Evolutionary conservation across 2,113 vertebrate genomes (phyloP), one percentile per base, ranked within the genome.

Genomic region (Pimephales promelas): DNA sequence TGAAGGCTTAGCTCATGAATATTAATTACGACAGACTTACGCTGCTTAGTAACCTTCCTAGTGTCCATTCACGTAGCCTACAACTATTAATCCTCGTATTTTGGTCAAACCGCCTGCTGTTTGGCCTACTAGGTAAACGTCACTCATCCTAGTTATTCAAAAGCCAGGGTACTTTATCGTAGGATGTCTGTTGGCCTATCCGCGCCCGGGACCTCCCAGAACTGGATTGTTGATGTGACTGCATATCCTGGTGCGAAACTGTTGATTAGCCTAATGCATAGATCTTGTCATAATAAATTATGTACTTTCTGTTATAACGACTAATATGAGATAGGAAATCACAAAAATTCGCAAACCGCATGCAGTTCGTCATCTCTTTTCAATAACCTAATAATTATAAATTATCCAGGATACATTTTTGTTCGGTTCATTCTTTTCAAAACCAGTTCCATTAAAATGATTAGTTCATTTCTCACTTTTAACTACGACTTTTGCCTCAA

Each of bases 201-300:
- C 90, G 86, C 88, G 86, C 45, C 57, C 86, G 89, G 91, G 89
- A 91, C 90, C 91, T 91, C 91, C 90, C 92, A 89, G 90, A 93
- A 92, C 91, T 91, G 91, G 92, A 90, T 91, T 90, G 85, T 89
- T 90, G 68, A 71, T 26, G 40, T 26, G 70, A 72, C 11, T 24
- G 70, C n/a, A 72, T 72, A 26, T 13, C 89, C 90, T 93, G 91
- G 87, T 91, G 22, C 36, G 11, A 5, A 43, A 47, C 11, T n/a
- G 2, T 22, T 43, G 28, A 66, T 34, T 2, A n/a, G n/a, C n/a
- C n/a, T n/a, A 66, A 66, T 59, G n/a, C 10, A 24, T 6, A 13
- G 24, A 26, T 2, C 11, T 28, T 62, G 61, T 31, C 13, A 62
- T 62, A 62, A 62, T 62, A 66, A 66, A 66, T 66, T 0, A 20